phyloP scores from a whole-genome alignment of 2,113 vertebrate genomes.

The Phrynosoma blainvillii region DNA sequence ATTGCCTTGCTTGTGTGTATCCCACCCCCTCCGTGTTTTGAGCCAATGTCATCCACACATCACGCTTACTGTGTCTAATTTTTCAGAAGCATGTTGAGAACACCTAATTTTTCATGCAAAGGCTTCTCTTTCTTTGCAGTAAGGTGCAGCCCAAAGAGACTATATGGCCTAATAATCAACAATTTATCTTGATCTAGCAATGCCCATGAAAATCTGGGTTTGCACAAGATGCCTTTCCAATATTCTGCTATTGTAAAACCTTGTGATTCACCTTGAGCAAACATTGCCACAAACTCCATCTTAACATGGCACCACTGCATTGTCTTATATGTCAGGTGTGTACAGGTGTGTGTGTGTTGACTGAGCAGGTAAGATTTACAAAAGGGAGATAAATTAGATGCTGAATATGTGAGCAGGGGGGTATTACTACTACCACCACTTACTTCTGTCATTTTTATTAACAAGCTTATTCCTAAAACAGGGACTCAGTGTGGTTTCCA shows the following conservation, averaged over 20 bases:
- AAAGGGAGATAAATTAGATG: neutral
- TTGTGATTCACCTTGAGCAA: conserved; percentile 5
- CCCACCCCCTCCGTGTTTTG: neutral
- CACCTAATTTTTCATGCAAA: neutral
- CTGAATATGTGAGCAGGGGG: neutral
- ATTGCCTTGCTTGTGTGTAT: neutral
- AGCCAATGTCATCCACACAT: conserved; percentile 1
- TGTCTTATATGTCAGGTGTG: neutral
- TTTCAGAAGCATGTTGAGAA: conserved; percentile 15
- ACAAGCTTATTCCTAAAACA: too few species aligned
- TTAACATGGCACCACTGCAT: neutral
- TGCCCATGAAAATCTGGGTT: conserved; percentile 34
- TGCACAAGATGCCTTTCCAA: conserved; percentile 26
- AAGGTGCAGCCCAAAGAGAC: neutral
- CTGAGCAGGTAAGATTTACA: neutral
- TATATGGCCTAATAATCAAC: neutral
- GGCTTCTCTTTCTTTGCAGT: neutral
- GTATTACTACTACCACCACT: too few species aligned
- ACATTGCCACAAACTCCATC: too few species aligned
- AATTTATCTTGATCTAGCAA: conserved; percentile 1
- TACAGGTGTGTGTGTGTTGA: neutral
- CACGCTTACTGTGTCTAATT: neutral
- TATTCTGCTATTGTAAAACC: neutral
- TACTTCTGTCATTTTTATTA: too few species aligned
- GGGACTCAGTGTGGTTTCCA: too few species aligned